phyloP scores from a whole-genome alignment of 2,888 invertebrate species.

The Corythucha ciliata region DNA sequence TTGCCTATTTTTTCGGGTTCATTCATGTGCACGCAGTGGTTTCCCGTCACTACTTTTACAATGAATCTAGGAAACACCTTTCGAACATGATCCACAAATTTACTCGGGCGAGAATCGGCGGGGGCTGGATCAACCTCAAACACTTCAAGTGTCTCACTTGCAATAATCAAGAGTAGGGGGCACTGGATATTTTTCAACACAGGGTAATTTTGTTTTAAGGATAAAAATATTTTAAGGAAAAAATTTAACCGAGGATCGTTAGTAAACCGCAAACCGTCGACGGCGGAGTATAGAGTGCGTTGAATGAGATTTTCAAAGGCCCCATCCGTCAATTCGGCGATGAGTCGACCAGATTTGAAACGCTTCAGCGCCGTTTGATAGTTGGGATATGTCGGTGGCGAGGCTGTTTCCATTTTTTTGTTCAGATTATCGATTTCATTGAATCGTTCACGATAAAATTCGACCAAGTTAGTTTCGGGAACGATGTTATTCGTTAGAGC shows the following conservation, averaged over 20 bases:
- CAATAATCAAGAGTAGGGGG: constrained; percentile 32
- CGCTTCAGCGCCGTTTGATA: constrained; percentile 32
- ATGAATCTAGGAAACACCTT: constrained; percentile 22
- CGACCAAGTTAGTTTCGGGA: constrained; percentile 26
- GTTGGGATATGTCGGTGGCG: constrained; percentile 35
- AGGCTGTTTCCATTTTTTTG: constrained; percentile 21
- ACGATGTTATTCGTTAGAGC: constrained; percentile 34
- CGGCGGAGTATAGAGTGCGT: constrained; percentile 28
- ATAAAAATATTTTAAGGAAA: constrained; percentile 26
- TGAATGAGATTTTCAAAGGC: constrained; percentile 33
- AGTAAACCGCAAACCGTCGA: constrained; percentile 36
- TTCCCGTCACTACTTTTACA: constrained; percentile 31
- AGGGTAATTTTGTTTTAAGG: constrained; percentile 31
- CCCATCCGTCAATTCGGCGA: constrained; percentile 32
- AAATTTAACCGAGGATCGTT: constrained; percentile 39
- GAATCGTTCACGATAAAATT: constrained; percentile 29
- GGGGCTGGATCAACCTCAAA: constrained; percentile 4
- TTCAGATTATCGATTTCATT: constrained; percentile 34
- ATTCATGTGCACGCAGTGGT: constrained; percentile 36
- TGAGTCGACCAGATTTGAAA: constrained; percentile 29
- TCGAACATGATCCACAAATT: constrained; percentile 20
- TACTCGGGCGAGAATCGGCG: constrained; percentile 13
- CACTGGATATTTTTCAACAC: constrained; percentile 30
- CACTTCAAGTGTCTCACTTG: constrained; percentile 28
- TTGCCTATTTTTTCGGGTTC: constrained; percentile 33